phyloP scores from a whole-genome alignment of 2,888 invertebrate genomes.

The Sialis fuliginosa region DNA sequence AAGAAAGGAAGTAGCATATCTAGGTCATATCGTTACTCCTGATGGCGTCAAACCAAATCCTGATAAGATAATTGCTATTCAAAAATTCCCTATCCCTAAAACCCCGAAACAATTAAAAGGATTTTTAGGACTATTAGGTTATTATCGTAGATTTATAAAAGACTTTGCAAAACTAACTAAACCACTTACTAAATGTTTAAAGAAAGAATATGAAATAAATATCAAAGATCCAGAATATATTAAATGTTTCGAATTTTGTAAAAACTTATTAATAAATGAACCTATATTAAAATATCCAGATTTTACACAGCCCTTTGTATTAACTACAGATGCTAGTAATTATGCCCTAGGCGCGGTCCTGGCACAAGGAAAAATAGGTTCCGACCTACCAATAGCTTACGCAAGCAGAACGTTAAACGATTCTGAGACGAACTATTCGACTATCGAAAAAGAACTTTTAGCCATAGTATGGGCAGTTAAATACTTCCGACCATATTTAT shows the following conservation, averaged over 20 bases:
- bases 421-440: constrained; percentile 18
- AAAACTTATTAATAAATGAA: constrained; percentile 11
- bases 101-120: constrained; percentile 9
- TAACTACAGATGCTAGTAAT: too few relatives aligned
- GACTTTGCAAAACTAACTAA: constrained; percentile 5
- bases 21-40: constrained; percentile 14
- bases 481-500: constrained; percentile 20
- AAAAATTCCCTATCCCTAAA: constrained; percentile 10
- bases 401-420: constrained; percentile 17
- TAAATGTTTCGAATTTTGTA: constrained; percentile 10
- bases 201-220: constrained; percentile 3
- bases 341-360: constrained; percentile 8
- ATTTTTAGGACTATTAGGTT: background rate
- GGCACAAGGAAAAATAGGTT: constrained; percentile 14
- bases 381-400: constrained; percentile 19
- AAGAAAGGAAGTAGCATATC: constrained; percentile 10
- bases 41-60: constrained; percentile 14
- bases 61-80: constrained; percentile 10
- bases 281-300: constrained; percentile 13
- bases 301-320: constrained; percentile 5
- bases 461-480: constrained; percentile 18
- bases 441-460: constrained; percentile 20
- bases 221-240: constrained; percentile 2
- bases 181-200: constrained; percentile 9
- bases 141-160: too few relatives aligned